Evolutionary conservation across 2,797 vertebrate genomes (phyloP), one percentile per base, ranked within the genome.

Genomic region (Acanthurus lineatus): DNA sequence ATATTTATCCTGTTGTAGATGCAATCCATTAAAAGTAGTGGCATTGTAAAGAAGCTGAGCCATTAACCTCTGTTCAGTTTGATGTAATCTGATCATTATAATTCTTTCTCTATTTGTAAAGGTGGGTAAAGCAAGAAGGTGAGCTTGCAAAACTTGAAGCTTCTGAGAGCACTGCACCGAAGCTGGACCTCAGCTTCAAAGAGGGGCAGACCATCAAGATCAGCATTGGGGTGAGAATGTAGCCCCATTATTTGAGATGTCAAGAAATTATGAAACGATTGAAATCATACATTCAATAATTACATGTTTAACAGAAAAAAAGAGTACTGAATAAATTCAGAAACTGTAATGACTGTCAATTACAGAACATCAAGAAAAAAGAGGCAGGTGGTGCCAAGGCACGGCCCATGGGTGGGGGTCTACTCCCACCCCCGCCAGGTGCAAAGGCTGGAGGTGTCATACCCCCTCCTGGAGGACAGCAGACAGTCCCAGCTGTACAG

Each of bases 201-300:
- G 98, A 99, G 48, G 98, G 98, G 2, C 97, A 99, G 87, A 99
- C 98, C 38, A 99, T 99, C 92, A 99, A 97, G 84, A 97, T 99
- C 85, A 98, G 92, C 94, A 97, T 99, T 0, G 97, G 97, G 90
- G 98, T 99, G 92, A 97, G 95, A 17, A 20, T 48, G 45, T 38
- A 14, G n/a, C 19, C 0, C 9, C 1, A 7, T 32, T 7, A 25
- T 19, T 1, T 35, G 38, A 49, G 12, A 59, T 22, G 11, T 17
- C 35, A n/a, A 57, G 9, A 15, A 15, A 10, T 20, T 6, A 38
- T 38, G 42, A 5, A 53, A 53, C 45, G 1, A 6, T 28, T 63
- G 0, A 51, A 53, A 15, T 53, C 9, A 20, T 15, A 22, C 9
- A 12, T 28, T 44, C 5, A 19, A 44, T 10, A 22, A 9, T 28